phyloP scores from a whole-genome alignment of 2,797 vertebrate genomes.

The Aulostomus chinensis region DNA sequence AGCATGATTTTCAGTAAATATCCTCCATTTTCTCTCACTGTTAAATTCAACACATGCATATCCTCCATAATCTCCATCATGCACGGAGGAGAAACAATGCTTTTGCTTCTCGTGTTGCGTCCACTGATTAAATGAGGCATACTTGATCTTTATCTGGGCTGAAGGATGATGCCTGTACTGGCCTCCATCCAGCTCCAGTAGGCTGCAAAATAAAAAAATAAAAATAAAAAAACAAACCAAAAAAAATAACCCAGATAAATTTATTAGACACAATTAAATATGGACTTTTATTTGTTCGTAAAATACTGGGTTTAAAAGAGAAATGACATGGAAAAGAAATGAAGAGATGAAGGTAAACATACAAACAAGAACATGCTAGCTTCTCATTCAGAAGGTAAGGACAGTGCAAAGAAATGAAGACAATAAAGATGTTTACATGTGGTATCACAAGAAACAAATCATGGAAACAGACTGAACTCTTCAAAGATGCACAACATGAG shows the following conservation, averaged over 20 bases:
- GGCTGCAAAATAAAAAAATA: constrained; percentile 44
- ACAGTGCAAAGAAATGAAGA: too few species aligned
- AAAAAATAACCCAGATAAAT: constrained; percentile 25
- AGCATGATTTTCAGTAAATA: constrained; percentile 11
- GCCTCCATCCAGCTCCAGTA: constrained; percentile 50
- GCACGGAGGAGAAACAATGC: constrained; percentile 50
- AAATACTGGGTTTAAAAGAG: not conserved
- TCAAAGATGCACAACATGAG: too few species aligned
- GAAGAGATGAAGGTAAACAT: too few species aligned
- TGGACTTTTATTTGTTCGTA: not conserved
- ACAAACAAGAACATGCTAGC: too few species aligned
- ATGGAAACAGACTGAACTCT: too few species aligned
- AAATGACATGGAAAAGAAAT: not conserved
- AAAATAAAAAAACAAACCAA: too few species aligned
- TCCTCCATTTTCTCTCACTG: constrained; percentile 14
- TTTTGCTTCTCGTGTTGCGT: constrained; percentile 55
- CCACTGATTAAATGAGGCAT: constrained; percentile 68
- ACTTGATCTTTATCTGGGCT: constrained; percentile 68
- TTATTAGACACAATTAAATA: constrained; percentile 17
- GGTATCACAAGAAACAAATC: too few species aligned
- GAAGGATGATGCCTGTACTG: constrained; percentile 67
- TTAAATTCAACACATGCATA: constrained; percentile 28
- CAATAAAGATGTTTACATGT: too few species aligned
- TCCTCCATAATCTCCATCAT: constrained; percentile 38
- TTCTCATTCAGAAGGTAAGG: too few species aligned